Base-by-base conservation (phyloP, 2,888 invertebrate genomes). In the Tethea ocularis region DNA sequence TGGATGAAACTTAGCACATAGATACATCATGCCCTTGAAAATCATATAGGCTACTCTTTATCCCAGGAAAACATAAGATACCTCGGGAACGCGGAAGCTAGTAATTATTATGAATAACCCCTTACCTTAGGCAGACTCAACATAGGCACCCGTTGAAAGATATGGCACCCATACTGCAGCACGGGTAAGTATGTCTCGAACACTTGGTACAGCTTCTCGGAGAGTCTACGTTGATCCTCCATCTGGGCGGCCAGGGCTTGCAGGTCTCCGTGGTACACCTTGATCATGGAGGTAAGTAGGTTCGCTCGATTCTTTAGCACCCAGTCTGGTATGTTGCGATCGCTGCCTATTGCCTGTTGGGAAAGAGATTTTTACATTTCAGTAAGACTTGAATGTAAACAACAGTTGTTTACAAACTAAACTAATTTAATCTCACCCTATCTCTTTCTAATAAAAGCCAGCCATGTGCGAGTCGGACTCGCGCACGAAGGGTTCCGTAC, bases 131-230 rank as follows among this genome's bases (percentile, higher is more conserved):
- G 97, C 72, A 98, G 93, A 77, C 95, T 95, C 66, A 98, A 90
- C 84, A 96, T 95, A 15, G 97, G 97, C 70, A 97, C 95, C 73
- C 97, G 95, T 67, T 97, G 96, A 85, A 98, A 97, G 67, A 97
- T 95, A 84, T 97, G 97, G 56, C 97, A 96, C 55, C 96, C 96
- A 75, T 96, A 96, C 82, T 97, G 96, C 64, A 97, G 93, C 78
- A 97, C 96, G 23, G 97, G 97, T 57, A 98, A 94, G 86, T 97
- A 98, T n/a, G 97, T 96, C 88, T 97, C 97, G 86, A 98, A 96
- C 77, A 98, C 96, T 78, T 96, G 96, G 85, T 96, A 96, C 61
- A 98, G 91, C 81, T 97, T 97, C 72, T 96, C 96, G 0, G 91
- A 78, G 1, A 92, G 76, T 0, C 90, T 93, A 38, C 89, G 88